Base-by-base conservation (phyloP, 92 coral and sea anemone genomes). In the Paragorgia papillata region DNA sequence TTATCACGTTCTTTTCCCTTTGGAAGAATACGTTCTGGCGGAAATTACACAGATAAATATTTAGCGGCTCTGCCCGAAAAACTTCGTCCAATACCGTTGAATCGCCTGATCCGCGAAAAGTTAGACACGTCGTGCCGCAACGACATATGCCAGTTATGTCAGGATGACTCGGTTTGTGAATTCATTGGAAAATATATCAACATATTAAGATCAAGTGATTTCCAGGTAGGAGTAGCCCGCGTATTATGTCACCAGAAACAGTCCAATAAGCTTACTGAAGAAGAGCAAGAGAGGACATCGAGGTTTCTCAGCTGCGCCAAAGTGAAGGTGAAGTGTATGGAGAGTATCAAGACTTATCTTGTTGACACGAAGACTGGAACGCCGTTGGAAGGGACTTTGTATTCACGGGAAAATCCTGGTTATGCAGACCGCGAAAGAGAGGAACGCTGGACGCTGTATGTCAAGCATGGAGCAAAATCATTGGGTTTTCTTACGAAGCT, bases 231-330 rank as follows among this genome's bases (percentile, higher is more conserved):
- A 13, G 87, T 91, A 74, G 69, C 89, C 8, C 80, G 97, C 28
- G 91, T 91, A 10, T 86, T 91, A 78, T 80, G 82, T 19, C 97
- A 91, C 44, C 97, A 91, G 57, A 67, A 93, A 73, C 95, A 91
- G 81, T 89, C 97, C 0, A 79, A 89, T 57, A 89, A 90, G 58
- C 82, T 91, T 8, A 93, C 94, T 8, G 91, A 91, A 62, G 94
- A 91, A 17, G 94, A 89, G 18, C 73, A 87, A 33, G 97, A 91
- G 24, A 89, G 82, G 61, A 89, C 88, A 1, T 68, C 82, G 25
- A 53, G 68, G 18, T 74, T 46, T 15, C 53, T 90, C 1, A 76
- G 89, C 24, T 74, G 87, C 2, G 68, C 87, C 40, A 82, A 83
- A 31, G 74, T 89, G 46, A 84, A 89, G 27, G 86, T 93, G 31